A percentile compares a stretch with the other conserved stretches of the same genome.
Evolutionary conservation across 2,797 vertebrate genomes (phyloP).

Genomic region (Rhabdomys pumilio): DNA sequence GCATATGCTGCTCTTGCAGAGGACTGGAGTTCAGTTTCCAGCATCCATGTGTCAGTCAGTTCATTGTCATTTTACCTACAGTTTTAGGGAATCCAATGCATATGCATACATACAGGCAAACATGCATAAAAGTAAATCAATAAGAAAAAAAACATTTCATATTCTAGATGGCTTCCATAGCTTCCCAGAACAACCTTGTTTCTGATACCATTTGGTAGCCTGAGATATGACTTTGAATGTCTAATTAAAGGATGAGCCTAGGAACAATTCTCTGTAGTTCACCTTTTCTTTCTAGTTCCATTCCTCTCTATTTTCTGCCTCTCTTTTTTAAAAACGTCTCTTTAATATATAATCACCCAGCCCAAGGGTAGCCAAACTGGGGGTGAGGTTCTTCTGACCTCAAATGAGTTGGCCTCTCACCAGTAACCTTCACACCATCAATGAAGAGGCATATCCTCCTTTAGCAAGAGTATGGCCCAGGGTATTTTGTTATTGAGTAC

Average conservation of each 20-base stretch:
- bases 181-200: background rate
- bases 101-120: background rate
- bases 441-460: background rate
- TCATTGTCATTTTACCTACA: background rate
- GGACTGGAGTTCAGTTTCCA: background rate
- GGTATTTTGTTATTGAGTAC: background rate
- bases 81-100: background rate
- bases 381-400: background rate
- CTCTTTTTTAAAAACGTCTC: background rate
- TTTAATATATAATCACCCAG: background rate
- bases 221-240: background rate
- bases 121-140: background rate
- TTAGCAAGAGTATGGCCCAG: background rate
- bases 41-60: background rate
- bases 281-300: background rate
- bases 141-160: background rate
- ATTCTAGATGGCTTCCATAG: background rate
- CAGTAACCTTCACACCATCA: background rate
- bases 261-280: background rate
- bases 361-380: background rate
- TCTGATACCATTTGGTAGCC: background rate
- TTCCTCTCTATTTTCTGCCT: background rate
- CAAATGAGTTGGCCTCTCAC: background rate
- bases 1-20: background rate
- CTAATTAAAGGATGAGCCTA: background rate